Evolutionary conservation across 1,140 invertebrate species (phyloP).

Genomic region (Oedothorax gibbosus): DNA sequence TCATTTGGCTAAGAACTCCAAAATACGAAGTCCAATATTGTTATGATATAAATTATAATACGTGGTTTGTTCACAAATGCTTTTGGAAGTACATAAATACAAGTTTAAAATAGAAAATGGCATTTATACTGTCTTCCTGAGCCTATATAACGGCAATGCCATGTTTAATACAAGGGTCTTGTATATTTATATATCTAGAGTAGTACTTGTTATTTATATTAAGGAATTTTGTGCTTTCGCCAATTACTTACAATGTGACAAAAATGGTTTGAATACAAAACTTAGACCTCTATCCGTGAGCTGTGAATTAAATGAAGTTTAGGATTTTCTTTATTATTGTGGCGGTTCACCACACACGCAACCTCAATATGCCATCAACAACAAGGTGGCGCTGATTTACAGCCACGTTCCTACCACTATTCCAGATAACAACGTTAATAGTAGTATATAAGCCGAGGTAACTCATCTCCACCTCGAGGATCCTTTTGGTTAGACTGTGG

Average conservation of each 20-base stretch:
- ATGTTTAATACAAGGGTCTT: constrained; percentile 11
- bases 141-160: background rate
- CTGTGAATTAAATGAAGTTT: constrained; percentile 3
- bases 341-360: too few relatives aligned
- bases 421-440: too few relatives aligned
- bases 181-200: constrained; percentile 24
- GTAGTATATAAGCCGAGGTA: too few relatives aligned
- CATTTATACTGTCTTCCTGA: constrained; percentile 38
- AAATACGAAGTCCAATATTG: background rate
- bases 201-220: constrained; percentile 31
- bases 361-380: too few relatives aligned
- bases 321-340: too few relatives aligned
- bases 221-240: background rate
- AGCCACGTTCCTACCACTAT: too few relatives aligned
- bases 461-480: too few relatives aligned
- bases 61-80: background rate
- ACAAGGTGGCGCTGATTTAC: too few relatives aligned
- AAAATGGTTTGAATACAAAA: too few relatives aligned
- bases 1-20: background rate
- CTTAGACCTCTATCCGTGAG: too few relatives aligned
- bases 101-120: background rate
- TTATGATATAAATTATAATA: background rate
- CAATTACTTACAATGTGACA: too few relatives aligned
- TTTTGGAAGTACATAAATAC: background rate
- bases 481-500: too few relatives aligned